These are phyloP conservation scores for Coboldia fuscipes DNA, from an alignment of 1,140 invertebrate genomes.

Conservation along the genomic window DNA sequence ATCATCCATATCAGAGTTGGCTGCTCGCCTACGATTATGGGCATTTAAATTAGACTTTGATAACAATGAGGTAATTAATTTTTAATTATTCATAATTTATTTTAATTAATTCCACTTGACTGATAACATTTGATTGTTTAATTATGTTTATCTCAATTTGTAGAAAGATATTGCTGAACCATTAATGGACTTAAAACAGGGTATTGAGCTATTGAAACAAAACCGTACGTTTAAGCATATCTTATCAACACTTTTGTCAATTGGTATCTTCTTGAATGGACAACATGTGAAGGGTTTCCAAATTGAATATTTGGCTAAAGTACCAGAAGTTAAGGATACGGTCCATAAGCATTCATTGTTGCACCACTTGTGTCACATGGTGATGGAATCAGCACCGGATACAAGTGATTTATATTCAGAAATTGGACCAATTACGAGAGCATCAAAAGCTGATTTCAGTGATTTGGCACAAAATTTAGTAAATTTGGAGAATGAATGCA, in stretches of 20 bases:
- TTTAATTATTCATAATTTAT: neutral
- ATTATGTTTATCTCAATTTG: conserved; percentile 4
- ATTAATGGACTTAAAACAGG: conserved; percentile 93
- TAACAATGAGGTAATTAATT: conserved; percentile 56
- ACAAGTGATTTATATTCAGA: conserved; percentile 94
- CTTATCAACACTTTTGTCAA: conserved; percentile 76
- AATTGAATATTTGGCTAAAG: conserved; percentile 89
- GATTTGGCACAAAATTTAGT: conserved; percentile 66
- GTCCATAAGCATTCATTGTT: conserved; percentile 95
- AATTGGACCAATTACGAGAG: conserved; percentile 80
- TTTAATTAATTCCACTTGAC: neutral
- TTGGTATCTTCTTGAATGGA: conserved; percentile 96
- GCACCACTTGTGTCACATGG: conserved; percentile 93
- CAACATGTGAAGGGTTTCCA: conserved; percentile 91
- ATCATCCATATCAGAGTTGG: conserved; percentile 86
- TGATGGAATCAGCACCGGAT: conserved; percentile 89
- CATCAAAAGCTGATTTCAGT: conserved; percentile 84
- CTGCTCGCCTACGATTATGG: conserved; percentile 90
- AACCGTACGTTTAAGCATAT: conserved; percentile 93
- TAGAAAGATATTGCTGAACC: conserved; percentile 93
- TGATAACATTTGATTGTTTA: neutral
- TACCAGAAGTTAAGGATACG: conserved; percentile 96
- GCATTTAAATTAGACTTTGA: conserved; percentile 98
- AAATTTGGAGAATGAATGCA: conserved; percentile 87
- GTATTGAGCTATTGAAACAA: conserved; percentile 69